These are phyloP conservation scores for Sphecodes monilicornis DNA, from an alignment of 2,888 invertebrate species.

Conservation along the genomic window DNA sequence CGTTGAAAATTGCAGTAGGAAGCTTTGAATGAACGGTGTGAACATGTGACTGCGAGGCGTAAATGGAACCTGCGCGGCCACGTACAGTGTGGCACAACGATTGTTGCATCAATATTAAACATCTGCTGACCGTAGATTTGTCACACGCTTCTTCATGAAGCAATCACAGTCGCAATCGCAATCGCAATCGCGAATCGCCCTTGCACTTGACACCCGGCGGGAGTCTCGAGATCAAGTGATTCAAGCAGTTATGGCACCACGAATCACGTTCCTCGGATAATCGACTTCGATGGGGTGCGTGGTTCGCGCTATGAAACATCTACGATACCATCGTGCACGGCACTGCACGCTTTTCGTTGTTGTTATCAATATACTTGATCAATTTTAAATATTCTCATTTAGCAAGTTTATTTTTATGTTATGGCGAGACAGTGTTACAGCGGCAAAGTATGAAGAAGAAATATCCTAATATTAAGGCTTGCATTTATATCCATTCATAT, in stretches of 20 bases:
- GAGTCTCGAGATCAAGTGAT: slow-evolving; percentile 59
- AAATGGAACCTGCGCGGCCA: slow-evolving; percentile 23
- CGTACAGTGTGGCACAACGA: slow-evolving; percentile 26
- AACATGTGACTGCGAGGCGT: neutral
- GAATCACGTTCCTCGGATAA: slow-evolving; percentile 52
- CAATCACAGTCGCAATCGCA: slow-evolving; percentile 12
- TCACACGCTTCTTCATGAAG: slow-evolving; percentile 45
- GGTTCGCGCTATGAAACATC: neutral
- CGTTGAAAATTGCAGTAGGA: neutral
- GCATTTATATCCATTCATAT: no score
- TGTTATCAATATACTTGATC: neutral
- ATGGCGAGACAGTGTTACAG: neutral
- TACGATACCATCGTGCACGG: neutral
- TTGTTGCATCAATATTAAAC: slow-evolving; percentile 52
- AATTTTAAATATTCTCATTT: neutral
- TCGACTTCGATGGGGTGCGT: slow-evolving; percentile 32
- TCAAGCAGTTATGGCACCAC: slow-evolving; percentile 53
- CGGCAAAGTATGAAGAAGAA: neutral
- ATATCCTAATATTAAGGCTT: no score
- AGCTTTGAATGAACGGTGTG: slow-evolving; percentile 30
- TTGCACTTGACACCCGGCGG: slow-evolving; percentile 59
- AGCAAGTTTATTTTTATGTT: neutral
- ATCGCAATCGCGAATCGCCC: slow-evolving; percentile 39
- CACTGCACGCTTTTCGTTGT: neutral
- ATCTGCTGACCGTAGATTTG: slow-evolving; percentile 39